These are phyloP conservation scores for Tricholaema leucomelas DNA, from an alignment of 2,113 vertebrate species.

Conservation along the genomic window DNA sequence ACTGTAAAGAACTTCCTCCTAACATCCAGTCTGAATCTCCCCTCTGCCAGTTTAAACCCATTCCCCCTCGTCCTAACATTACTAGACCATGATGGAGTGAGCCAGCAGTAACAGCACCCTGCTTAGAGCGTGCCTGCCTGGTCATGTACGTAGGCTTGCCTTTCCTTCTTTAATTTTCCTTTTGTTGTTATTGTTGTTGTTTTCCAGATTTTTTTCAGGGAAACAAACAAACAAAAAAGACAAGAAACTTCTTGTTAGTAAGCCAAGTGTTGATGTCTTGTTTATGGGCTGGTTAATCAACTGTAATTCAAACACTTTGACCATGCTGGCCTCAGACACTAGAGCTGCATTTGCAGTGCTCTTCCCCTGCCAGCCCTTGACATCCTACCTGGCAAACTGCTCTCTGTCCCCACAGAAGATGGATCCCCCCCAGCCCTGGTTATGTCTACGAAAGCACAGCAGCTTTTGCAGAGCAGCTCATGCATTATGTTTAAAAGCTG, in stretches of 20 bases:
- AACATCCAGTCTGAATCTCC: no score
- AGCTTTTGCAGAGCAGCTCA: neutral
- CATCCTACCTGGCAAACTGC: neutral
- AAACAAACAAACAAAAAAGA: no score
- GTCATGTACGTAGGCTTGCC: neutral
- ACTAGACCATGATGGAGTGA: no score
- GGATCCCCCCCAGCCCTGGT: neutral
- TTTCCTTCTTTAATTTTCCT: neutral
- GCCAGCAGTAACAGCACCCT: neutral
- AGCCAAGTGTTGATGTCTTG: neutral
- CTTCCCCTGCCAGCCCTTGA: neutral
- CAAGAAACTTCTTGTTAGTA: neutral
- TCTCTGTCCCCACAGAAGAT: neutral
- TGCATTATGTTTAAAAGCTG: neutral
- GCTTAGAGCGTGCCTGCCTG: neutral
- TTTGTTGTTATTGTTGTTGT: neutral
- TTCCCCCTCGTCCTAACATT: no score
- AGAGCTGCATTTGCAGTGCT: neutral
- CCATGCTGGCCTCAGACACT: neutral
- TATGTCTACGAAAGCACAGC: neutral
- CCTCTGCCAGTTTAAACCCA: no score
- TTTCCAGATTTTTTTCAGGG: neutral
- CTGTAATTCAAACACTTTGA: neutral
- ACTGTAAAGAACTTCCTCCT: no score
- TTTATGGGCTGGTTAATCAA: neutral